Conservation (phyloP, 2,797 vertebrate species). For the Micromesistius poutassou region DNA sequence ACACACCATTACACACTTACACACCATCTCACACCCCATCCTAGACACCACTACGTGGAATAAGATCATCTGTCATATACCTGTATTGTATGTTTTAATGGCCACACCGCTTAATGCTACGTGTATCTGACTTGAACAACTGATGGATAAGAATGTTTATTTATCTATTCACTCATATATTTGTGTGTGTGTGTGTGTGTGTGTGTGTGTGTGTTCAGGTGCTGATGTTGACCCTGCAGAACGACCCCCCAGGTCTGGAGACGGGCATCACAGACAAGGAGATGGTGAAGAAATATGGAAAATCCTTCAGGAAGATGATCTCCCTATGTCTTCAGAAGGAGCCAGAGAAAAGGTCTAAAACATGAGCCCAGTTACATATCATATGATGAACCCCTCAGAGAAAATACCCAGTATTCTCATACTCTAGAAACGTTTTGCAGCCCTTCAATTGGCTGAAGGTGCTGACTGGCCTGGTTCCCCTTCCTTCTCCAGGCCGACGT, state of each 20-base stretch:
- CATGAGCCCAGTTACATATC: too few species aligned
- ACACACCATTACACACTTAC: too few species aligned
- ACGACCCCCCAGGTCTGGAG: constrained; percentile 90
- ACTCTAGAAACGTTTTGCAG: too few species aligned
- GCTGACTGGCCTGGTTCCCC: neutral
- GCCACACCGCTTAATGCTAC: too few species aligned
- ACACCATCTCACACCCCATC: too few species aligned
- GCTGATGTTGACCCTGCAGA: constrained; percentile 94
- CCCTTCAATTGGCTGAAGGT: too few species aligned
- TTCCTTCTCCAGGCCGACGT: constrained; percentile 85
- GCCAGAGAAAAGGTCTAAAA: constrained; percentile 89
- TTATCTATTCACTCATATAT: neutral
- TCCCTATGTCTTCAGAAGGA: constrained; percentile 96
- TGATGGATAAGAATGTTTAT: neutral
- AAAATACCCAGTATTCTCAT: too few species aligned
- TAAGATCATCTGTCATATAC: too few species aligned
- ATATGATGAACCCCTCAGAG: too few species aligned
- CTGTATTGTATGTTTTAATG: too few species aligned
- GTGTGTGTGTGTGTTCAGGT: constrained; percentile 70
- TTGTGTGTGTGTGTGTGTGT: constrained; percentile 1
- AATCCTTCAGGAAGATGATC: constrained; percentile 97
- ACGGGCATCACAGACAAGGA: constrained; percentile 97
- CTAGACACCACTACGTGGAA: too few species aligned
- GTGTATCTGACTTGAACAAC: neutral
- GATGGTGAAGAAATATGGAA: constrained; percentile 96